These are phyloP conservation scores for Pyrgilauda ruficollis DNA, from an alignment of 2,113 vertebrate species.

Conservation along the genomic window DNA sequence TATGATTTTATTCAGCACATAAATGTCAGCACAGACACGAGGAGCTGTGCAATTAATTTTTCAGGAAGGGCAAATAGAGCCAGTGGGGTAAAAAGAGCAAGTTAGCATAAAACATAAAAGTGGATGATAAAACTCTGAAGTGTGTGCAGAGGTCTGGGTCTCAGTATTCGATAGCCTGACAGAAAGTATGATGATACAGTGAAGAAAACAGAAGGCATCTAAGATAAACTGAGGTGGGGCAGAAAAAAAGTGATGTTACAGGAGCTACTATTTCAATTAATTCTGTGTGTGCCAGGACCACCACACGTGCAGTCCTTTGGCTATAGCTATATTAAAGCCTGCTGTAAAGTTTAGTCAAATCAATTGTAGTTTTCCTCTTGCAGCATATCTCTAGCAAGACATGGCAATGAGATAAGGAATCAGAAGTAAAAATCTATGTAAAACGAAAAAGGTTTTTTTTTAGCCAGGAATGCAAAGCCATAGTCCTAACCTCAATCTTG, in stretches of 20 bases:
- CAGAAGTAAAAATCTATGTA: neutral
- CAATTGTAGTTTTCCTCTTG: neutral
- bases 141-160: neutral
- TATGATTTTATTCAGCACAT: neutral
- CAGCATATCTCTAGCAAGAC: neutral
- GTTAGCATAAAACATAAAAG: neutral
- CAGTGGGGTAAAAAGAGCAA: neutral
- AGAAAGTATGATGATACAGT: neutral
- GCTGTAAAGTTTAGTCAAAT: neutral
- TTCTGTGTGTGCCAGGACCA: neutral
- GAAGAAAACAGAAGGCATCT: neutral
- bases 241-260: neutral
- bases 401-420: neutral
- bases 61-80: neutral
- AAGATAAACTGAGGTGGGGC: neutral
- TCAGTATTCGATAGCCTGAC: neutral
- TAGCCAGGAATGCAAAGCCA: neutral
- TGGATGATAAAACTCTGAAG: neutral
- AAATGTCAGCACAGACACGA: neutral
- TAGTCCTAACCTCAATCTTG: neutral
- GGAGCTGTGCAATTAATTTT: neutral
- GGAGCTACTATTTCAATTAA: neutral
- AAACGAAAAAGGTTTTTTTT: neutral
- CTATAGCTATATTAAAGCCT: neutral
- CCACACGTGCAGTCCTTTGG: rapidly evolving